Evolutionary conservation across 2,888 invertebrate species (phyloP).

Genomic region (Coenonympha glycerion): DNA sequence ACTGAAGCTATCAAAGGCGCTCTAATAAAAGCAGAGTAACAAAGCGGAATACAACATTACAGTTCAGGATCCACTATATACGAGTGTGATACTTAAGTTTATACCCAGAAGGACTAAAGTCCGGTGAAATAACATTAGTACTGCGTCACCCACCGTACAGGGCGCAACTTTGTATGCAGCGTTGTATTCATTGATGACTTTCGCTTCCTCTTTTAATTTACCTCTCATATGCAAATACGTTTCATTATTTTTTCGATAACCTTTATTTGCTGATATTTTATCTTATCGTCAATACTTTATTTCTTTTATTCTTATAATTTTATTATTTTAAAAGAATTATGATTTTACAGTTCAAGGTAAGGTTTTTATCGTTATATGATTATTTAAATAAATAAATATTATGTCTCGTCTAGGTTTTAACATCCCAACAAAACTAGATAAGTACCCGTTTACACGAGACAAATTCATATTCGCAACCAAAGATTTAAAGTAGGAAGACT

Average conservation of each 20-base stretch:
- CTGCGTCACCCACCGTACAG: conserved; percentile 18
- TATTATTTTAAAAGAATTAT: not conserved
- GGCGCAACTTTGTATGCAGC: conserved; percentile 29
- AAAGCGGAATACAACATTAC: conserved; percentile 46
- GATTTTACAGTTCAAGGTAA: not conserved
- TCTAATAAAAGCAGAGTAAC: conserved; percentile 59
- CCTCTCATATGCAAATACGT: conserved; percentile 25
- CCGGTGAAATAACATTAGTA: conserved; percentile 8
- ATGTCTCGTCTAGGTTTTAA: not conserved
- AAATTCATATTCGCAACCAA: conserved; percentile 5
- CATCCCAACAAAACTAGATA: not conserved
- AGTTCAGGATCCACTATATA: conserved; percentile 20
- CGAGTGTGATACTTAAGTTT: conserved; percentile 17
- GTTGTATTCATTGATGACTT: conserved; percentile 33
- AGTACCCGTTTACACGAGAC: not conserved
- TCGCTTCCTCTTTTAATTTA: conserved; percentile 30
- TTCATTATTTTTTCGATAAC: conserved; percentile 21
- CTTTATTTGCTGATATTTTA: not conserved
- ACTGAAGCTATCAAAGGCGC: conserved; percentile 55
- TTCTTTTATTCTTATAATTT: not conserved
- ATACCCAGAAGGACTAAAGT: conserved; percentile 14
- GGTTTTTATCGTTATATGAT: too few relatives aligned
- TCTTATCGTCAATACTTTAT: conserved; percentile 7
- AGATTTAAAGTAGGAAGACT: conserved; percentile 17
- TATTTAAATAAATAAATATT: not conserved